Evolutionary conservation across 2,888 invertebrate genomes (phyloP).

Genomic region (Synergus laeviventris): DNA sequence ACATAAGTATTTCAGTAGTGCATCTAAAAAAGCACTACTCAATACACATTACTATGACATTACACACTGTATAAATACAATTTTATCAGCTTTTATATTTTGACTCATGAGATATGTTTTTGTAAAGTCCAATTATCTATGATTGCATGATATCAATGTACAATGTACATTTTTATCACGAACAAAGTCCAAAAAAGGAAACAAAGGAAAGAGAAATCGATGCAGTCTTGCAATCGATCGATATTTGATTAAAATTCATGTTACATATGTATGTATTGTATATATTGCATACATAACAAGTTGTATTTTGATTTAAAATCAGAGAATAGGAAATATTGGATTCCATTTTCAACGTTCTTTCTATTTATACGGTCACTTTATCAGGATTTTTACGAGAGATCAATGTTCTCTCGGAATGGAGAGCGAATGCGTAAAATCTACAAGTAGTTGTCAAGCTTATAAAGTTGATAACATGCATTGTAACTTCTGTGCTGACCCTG

Average conservation of each 20-base stretch:
- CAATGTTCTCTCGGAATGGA: not conserved
- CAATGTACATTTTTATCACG: not conserved
- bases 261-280: no score
- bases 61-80: not conserved
- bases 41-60: no score
- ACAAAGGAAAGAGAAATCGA: conserved; percentile 4
- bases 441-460: not conserved
- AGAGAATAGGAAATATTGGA: not conserved
- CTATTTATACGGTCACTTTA: not conserved
- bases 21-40: not conserved
- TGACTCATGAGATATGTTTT: not conserved
- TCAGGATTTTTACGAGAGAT: not conserved
- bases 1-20: not conserved
- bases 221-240: not conserved
- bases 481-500: not conserved
- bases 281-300: no score
- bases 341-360: no score
- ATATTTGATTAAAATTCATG: not conserved
- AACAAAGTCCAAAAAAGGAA: conserved; percentile 24
- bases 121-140: not conserved
- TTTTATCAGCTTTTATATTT: not conserved
- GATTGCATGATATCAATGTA: no score
- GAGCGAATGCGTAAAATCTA: not conserved
- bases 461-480: not conserved
- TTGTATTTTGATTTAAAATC: not conserved